Base-by-base conservation (phyloP, 2,113 vertebrate species). In the Pomatostomus ruficeps region DNA sequence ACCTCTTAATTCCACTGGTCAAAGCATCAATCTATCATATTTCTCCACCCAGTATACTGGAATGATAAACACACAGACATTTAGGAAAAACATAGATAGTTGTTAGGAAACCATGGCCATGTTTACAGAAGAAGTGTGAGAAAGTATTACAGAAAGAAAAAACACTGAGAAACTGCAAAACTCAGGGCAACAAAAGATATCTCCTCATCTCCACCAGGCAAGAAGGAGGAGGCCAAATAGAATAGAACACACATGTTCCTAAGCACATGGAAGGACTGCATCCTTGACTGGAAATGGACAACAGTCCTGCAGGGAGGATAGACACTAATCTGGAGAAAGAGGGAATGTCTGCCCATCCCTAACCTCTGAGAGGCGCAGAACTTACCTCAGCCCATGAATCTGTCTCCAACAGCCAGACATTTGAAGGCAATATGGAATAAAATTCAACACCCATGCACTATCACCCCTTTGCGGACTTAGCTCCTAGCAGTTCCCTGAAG, bases 181-280 rank as follows among this genome's bases (percentile, higher is more conserved):
- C n/a, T n/a, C n/a, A n/a, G n/a, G n/a, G n/a, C n/a, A n/a, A n/a
- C n/a, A n/a, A n/a, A n/a, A n/a, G 13, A 4, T 11, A 55, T 14
- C 28, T 57, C 26, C 9, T 48, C 40, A 51, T 35, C 20, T 76
- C 15, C 14, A 65, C 5, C 18, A 40, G 40, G 7, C 22, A 40
- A 58, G n/a, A 57, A 91, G 57, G 4, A 91, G 38, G 7, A 59
- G 23, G 21, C 28, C 45, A 36, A 65, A 89, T 1, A 73, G 25
- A 80, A 55, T 19, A 38, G 25, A 52, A 28, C 40, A 76, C 28
- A 18, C 9, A 4, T 17, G 13, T 51, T 72, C 25, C 20, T 40
- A 67, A 18, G 35, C 35, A 46, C 3, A 7, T 8, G 14, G 58
- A 80, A 80, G 9, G 29, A 68, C 20, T 6, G 8, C 0, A 0